These are phyloP conservation scores for Xanthorhoe designata DNA, from an alignment of 2,888 invertebrate genomes.

Conservation along the genomic window DNA sequence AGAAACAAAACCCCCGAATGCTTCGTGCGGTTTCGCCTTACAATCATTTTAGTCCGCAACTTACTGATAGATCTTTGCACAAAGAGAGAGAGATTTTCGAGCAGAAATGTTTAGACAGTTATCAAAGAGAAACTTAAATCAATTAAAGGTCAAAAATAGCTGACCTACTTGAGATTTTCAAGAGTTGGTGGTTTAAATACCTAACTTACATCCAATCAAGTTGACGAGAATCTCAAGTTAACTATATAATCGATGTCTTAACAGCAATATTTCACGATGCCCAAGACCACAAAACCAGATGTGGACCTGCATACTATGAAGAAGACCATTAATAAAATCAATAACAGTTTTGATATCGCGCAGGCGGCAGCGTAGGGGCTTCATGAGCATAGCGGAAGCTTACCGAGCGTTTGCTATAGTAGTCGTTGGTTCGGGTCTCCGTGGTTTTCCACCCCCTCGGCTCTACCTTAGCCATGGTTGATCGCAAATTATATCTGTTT, in stretches of 20 bases:
- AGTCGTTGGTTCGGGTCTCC: not conserved
- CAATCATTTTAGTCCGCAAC: not conserved
- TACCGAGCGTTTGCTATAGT: not conserved
- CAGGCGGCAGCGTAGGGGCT: not conserved
- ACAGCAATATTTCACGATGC: too few relatives aligned
- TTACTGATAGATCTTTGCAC: not conserved
- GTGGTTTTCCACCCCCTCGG: not conserved
- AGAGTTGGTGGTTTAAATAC: not conserved
- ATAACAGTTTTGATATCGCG: slow-evolving; percentile 7
- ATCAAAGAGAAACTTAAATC: not conserved
- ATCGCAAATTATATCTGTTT: not conserved
- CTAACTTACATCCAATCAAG: not conserved
- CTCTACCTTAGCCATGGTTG: not conserved
- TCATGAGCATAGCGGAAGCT: not conserved
- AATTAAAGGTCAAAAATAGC: not conserved
- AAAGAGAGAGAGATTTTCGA: not conserved
- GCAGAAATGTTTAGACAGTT: not conserved
- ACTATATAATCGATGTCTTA: too few relatives aligned
- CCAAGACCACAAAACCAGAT: not conserved
- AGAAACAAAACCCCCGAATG: not conserved
- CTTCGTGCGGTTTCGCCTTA: not conserved
- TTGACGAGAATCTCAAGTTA: too few relatives aligned
- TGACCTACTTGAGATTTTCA: not conserved
- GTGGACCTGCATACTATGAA: not conserved
- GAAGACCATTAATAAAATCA: slow-evolving; percentile 11